phyloP scores from a whole-genome alignment of 2,113 vertebrate species.

The Chaetops frenatus region DNA sequence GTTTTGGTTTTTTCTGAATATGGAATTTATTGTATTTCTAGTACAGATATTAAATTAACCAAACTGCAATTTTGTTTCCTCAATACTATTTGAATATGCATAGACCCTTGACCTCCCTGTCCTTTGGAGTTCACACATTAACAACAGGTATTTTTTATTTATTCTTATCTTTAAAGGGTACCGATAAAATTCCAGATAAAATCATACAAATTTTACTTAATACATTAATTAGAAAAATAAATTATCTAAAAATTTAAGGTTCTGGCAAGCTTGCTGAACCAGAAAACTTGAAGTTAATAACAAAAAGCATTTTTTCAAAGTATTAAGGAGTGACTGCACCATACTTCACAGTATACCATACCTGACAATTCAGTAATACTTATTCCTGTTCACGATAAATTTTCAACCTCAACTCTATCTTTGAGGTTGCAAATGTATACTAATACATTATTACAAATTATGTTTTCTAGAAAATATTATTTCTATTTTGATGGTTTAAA shows the following conservation, averaged over 20 bases:
- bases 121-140: not conserved
- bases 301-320: constrained; percentile 25
- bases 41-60: not conserved
- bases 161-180: not conserved
- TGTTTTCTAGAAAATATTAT: not conserved
- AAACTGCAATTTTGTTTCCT: not conserved
- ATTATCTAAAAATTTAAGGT: constrained; percentile 40
- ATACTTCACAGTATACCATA: not conserved
- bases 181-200: not conserved
- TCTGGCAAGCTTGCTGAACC: constrained; percentile 6
- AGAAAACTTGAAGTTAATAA: constrained; percentile 12
- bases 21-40: not conserved
- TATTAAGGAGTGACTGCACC: constrained; percentile 15
- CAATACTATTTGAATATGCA: not conserved
- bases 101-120: not conserved
- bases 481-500: not conserved
- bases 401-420: not conserved
- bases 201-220: not conserved
- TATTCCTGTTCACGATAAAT: not conserved
- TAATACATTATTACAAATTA: not conserved
- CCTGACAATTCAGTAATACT: not conserved
- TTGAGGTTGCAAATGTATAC: not conserved
- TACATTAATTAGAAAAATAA: constrained; percentile 44
- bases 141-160: not conserved
- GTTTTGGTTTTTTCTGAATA: not conserved